Conservation (phyloP, 2,113 vertebrate species). For the Sorex araneus region DNA sequence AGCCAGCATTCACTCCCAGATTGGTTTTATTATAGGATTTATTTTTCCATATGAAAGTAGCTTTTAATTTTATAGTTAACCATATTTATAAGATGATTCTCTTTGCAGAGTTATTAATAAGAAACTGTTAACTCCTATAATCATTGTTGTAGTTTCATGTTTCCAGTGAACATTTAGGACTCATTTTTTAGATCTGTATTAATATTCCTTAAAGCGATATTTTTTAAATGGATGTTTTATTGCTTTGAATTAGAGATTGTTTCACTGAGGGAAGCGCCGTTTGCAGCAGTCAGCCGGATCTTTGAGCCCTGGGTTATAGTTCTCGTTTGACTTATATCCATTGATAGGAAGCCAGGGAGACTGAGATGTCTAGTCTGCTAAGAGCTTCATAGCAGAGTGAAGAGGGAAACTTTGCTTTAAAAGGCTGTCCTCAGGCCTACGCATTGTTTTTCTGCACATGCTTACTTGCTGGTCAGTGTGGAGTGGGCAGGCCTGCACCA, state of each 20-base stretch:
- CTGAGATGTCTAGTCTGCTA: neutral
- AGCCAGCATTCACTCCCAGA: slow-evolving; percentile 12
- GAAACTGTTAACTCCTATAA: slow-evolving; percentile 23
- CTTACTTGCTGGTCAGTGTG: slow-evolving; percentile 50
- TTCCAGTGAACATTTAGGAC: slow-evolving; percentile 29
- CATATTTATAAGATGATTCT: slow-evolving; percentile 45
- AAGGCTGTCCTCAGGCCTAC: too few relatives aligned
- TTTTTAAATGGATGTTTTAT: slow-evolving; percentile 50
- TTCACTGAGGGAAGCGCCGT: slow-evolving; percentile 14
- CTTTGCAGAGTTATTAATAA: slow-evolving; percentile 50
- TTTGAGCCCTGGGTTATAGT: slow-evolving; percentile 15
- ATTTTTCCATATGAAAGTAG: slow-evolving; percentile 38
- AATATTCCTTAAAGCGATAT: neutral
- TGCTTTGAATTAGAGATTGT: slow-evolving; percentile 43
- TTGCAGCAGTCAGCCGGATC: neutral
- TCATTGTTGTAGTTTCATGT: neutral
- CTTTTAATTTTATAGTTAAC: neutral
- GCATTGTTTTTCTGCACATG: neutral
- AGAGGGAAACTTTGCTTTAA: too few relatives aligned
- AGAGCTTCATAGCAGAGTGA: neutral
- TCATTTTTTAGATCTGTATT: slow-evolving; percentile 31
- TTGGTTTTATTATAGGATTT: slow-evolving; percentile 16
- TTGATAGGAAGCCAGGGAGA: neutral
- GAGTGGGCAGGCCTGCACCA: neutral
- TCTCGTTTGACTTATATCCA: slow-evolving; percentile 4